A percentile compares a stretch with the other conserved stretches of the same genome.
These are phyloP conservation scores for Lysandra bellargus DNA, from an alignment of 2,888 invertebrate species.

Conservation along the genomic window DNA sequence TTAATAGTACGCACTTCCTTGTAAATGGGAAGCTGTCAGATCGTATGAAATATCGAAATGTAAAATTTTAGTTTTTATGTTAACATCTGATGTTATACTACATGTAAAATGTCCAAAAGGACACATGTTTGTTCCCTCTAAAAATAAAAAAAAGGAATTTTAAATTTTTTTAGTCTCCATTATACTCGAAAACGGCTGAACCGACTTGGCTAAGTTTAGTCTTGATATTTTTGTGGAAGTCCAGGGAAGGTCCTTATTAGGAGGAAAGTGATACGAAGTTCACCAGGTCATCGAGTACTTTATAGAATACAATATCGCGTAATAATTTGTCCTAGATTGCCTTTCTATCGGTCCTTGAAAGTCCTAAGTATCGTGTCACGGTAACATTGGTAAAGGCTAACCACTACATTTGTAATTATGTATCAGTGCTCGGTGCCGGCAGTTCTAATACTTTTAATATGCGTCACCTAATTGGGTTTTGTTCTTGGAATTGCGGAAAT, in stretches of 20 bases:
- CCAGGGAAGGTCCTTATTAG: too few relatives aligned
- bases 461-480: slow-evolving; percentile 25
- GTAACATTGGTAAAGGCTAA: slow-evolving; percentile 14
- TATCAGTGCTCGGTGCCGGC: slow-evolving; percentile 16
- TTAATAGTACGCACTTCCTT: not conserved
- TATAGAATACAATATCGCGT: slow-evolving; percentile 14
- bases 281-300: not conserved
- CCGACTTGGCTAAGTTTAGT: too few relatives aligned
- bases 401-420: slow-evolving; percentile 26
- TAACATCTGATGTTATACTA: too few relatives aligned
- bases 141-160: too few relatives aligned
- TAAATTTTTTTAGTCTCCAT: too few relatives aligned
- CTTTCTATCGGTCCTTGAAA: slow-evolving; percentile 24
- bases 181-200: too few relatives aligned
- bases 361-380: slow-evolving; percentile 30
- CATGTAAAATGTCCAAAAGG: too few relatives aligned
- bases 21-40: not conserved
- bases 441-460: slow-evolving; percentile 24
- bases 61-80: not conserved
- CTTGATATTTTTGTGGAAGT: too few relatives aligned
- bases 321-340: slow-evolving; percentile 6
- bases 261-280: too few relatives aligned
- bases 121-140: too few relatives aligned
- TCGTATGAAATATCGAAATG: not conserved
- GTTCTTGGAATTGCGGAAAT: not conserved